A percentile compares a stretch with the other conserved stretches of the same genome.
Conservation (phyloP, 92 coral and sea anemone genomes). For the Porites evermanni region DNA sequence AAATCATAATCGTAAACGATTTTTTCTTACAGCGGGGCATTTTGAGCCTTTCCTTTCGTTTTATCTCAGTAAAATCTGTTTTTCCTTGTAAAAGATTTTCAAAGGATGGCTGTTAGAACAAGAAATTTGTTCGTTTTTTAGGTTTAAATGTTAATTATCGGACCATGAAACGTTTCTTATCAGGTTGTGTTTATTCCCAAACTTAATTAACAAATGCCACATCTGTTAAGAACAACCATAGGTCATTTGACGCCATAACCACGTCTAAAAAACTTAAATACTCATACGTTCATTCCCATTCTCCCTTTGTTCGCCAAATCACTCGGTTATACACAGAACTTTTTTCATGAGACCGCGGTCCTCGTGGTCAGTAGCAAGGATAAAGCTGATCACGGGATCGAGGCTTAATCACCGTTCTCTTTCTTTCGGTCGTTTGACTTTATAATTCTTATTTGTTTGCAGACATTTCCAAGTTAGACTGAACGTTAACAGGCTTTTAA, state of each 20-base stretch:
- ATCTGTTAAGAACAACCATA: constrained; percentile 46
- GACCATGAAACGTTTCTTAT: neutral
- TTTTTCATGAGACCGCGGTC: neutral
- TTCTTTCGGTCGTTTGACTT: constrained; percentile 39
- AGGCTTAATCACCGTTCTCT: neutral
- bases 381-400: constrained; percentile 18
- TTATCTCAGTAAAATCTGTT: too few relatives aligned
- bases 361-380: constrained; percentile 21
- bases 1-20: too few relatives aligned
- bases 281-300: constrained; percentile 52
- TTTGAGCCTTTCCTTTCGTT: too few relatives aligned
- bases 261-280: constrained; percentile 36
- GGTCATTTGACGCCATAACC: constrained; percentile 84
- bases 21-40: too few relatives aligned
- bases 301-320: constrained; percentile 25
- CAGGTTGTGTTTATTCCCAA: neutral
- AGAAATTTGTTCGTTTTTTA: too few relatives aligned
- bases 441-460: constrained; percentile 81
- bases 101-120: too few relatives aligned
- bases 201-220: neutral
- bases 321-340: constrained; percentile 26
- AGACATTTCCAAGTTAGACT: constrained; percentile 96
- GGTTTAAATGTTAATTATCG: too few relatives aligned
- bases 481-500: constrained; percentile 77
- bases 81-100: too few relatives aligned